Evolutionary conservation across 2,797 vertebrate species (phyloP).

Genomic region (Characodon lateralis): DNA sequence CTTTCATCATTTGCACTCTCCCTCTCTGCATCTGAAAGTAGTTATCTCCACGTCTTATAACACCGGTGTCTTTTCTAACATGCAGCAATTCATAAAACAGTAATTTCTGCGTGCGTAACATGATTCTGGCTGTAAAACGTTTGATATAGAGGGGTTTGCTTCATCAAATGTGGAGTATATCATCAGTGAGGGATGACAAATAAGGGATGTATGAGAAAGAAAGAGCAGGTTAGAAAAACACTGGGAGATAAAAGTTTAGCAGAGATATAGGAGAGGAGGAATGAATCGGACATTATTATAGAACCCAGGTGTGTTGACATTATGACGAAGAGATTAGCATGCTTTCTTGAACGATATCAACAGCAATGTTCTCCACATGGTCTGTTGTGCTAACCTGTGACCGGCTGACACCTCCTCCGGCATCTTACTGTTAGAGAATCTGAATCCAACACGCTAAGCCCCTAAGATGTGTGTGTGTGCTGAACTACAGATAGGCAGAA

Average conservation of each 20-base stretch:
- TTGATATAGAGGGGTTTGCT: constrained; percentile 2
- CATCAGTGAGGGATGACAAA: not conserved
- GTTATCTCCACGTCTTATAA: constrained; percentile 2
- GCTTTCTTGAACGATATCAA: constrained; percentile 31
- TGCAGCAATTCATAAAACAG: constrained; percentile 11
- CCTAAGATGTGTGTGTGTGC: constrained; percentile 10
- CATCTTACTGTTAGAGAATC: constrained; percentile 39
- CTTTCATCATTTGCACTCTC: constrained; percentile 22
- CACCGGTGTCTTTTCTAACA: constrained; percentile 1
- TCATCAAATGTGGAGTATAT: constrained; percentile 36
- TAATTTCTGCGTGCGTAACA: constrained; percentile 8
- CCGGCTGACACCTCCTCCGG: constrained; percentile 40
- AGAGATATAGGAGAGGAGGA: constrained; percentile 15
- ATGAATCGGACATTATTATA: constrained; percentile 36
- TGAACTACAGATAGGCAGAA: constrained; percentile 29
- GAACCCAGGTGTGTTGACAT: constrained; percentile 72
- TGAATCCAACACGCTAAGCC: constrained; percentile 26
- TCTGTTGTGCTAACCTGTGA: constrained; percentile 32
- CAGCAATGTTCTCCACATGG: constrained; percentile 31
- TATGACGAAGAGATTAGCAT: constrained; percentile 40
- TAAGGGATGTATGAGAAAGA: not conserved
- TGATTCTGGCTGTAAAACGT: constrained; percentile 4
- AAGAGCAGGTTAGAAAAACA: constrained; percentile 4
- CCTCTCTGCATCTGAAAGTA: constrained; percentile 22
- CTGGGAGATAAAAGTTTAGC: constrained; percentile 1